Conservation (phyloP, 2,113 vertebrate genomes). For the Harpagus bidentatus region DNA sequence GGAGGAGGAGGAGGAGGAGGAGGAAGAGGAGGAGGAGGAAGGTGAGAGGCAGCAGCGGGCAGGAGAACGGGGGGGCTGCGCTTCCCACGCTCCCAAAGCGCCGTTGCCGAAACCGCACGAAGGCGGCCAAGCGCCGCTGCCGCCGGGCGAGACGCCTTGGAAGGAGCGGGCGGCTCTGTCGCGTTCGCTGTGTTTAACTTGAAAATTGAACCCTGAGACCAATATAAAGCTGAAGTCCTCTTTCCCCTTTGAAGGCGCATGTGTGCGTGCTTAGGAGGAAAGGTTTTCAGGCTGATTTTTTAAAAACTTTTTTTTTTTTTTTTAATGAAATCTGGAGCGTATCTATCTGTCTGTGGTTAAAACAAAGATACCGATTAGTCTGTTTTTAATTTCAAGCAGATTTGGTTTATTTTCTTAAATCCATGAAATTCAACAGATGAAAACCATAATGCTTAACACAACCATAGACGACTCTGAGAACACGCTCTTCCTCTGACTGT, state of each 20-base stretch:
- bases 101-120: too few relatives aligned
- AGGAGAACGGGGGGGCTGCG: too few relatives aligned
- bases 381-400: background rate
- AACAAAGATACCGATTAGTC: background rate
- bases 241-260: fast-evolving
- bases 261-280: fast-evolving
- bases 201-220: background rate
- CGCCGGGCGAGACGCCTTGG: too few relatives aligned
- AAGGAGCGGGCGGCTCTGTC: too few relatives aligned
- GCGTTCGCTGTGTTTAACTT: too few relatives aligned
- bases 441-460: background rate
- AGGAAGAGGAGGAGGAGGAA: too few relatives aligned
- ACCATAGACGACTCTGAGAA: background rate
- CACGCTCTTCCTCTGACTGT: fast-evolving
- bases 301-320: background rate
- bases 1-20: too few relatives aligned
- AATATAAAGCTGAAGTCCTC: background rate
- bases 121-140: too few relatives aligned
- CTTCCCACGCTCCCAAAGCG: too few relatives aligned
- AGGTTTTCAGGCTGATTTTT: background rate
- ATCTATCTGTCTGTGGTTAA: background rate
- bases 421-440: background rate
- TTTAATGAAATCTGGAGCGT: background rate
- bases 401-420: background rate
- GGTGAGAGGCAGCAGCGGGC: too few relatives aligned